phyloP scores from a whole-genome alignment of 2,888 invertebrate genomes.

The Zootermopsis nevadensis region DNA sequence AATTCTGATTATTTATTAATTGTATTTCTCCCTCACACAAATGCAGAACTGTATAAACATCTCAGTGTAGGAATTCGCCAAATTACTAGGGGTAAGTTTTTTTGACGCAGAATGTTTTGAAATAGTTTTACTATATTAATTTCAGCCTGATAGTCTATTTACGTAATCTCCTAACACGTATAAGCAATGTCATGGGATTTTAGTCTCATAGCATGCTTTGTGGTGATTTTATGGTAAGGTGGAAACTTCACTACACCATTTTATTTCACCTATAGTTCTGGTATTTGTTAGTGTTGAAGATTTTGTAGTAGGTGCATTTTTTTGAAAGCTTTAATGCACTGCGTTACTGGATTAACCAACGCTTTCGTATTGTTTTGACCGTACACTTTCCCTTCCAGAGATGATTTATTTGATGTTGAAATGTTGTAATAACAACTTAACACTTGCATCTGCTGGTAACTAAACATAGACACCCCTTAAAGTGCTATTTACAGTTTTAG shows the following conservation, averaged over 20 bases:
- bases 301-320: background rate
- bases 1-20: constrained; percentile 40
- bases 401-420: too few species aligned
- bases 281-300: background rate
- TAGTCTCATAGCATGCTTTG: background rate
- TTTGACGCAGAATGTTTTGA: background rate
- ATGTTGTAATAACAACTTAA: too few species aligned
- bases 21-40: constrained; percentile 28
- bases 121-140: background rate
- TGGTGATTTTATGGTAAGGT: background rate
- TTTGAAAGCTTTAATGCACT: constrained; percentile 2
- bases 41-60: constrained; percentile 52
- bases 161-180: background rate
- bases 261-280: background rate
- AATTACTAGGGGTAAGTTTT: constrained; percentile 50
- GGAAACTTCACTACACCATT: background rate
- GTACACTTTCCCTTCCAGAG: background rate
- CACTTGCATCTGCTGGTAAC: too few species aligned
- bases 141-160: background rate
- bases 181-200: background rate
- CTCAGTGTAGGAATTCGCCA: constrained; percentile 52
- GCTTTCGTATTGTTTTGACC: constrained; percentile 13
- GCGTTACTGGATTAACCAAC: constrained; percentile 4
- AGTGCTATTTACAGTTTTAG: too few species aligned
- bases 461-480: too few species aligned